Base-by-base conservation (phyloP, 1,140 invertebrate genomes). In the Laodelphax striatellus region DNA sequence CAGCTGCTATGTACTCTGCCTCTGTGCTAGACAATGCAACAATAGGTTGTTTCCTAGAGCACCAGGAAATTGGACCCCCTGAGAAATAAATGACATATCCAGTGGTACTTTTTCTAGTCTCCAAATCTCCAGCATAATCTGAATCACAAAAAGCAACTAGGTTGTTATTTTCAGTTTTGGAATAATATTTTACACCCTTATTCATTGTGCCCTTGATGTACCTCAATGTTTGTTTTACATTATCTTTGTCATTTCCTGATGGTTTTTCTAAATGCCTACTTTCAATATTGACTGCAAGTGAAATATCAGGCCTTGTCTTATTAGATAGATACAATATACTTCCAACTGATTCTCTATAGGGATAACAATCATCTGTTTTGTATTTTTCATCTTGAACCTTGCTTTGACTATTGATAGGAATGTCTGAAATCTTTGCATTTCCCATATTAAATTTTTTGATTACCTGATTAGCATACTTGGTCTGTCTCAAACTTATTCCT, bases 281-380 rank as follows among this genome's bases (percentile, higher is more conserved):
- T 5, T 68, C 52, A 19, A 60, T 54, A 22, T 57, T 65, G 0
- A 75, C 69, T 14, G 70, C 65, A 60, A 64, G 74, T 0, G 66
- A 55, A 9, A 75, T 66, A 60, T 75, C 73, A 21, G 71, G 72
- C 22, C 72, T 54, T 1, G 72, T 69, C 10, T 55, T 57, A 21
- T 65, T 56, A 19, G 69, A 58, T 3, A 71, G 41, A 62, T 74
- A 73, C 21, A 74, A 24, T 14, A 75, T 57, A 19, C 43, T 56
- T 16, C 71, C 71, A 17, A 72, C 62, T 11, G 65, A 44, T 21
- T 71, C 57, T 31, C 64, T 64, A 54, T 65, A 73, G 22, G 60
- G 41, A 28, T 44, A 54, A 24, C 38, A 38, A 38, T 8, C 5
- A 38, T 38, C 10, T 11, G 34, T 38, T 38, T 9, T 2, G 10